Percentiles rank a stretch among this genome's conserved stretches.
phyloP scores from a whole-genome alignment of 2,797 vertebrate species.

The Peromyscus attwateri region DNA sequence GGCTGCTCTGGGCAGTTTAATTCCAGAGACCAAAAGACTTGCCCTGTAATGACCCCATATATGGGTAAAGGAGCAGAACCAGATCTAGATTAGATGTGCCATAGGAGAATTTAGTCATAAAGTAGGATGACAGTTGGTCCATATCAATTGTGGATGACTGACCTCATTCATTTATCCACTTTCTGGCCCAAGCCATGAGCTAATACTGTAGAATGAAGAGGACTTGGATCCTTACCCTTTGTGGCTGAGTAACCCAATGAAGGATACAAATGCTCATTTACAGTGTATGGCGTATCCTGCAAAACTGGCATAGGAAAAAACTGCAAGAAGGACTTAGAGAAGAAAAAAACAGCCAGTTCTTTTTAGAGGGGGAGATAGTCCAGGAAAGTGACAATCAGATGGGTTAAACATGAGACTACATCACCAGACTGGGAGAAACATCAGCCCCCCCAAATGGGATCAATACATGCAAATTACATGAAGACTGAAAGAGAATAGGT shows the following conservation, averaged over 20 bases:
- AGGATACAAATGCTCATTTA: background rate
- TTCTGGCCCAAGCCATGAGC: background rate
- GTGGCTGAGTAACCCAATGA: background rate
- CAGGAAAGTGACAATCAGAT: background rate
- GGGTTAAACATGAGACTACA: background rate
- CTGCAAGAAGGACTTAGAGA: background rate
- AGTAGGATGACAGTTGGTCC: background rate
- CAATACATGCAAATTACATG: background rate
- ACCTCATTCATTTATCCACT: background rate
- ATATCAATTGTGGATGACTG: background rate
- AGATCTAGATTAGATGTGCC: background rate
- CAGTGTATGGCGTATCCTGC: too few relatives aligned
- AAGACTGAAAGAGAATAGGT: background rate
- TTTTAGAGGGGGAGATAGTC: fast-evolving
- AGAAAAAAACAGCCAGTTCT: background rate
- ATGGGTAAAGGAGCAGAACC: background rate
- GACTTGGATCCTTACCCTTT: background rate
- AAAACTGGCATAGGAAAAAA: background rate
- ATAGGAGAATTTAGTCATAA: background rate
- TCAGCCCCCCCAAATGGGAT: background rate
- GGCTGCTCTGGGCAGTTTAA: background rate
- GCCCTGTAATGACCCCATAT: fast-evolving
- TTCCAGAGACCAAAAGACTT: background rate
- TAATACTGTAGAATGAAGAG: background rate
- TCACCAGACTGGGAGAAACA: background rate